Evolutionary conservation across 2,797 vertebrate genomes (phyloP), one percentile per base, ranked within the genome.

Genomic region (Syndactyla subalaris): DNA sequence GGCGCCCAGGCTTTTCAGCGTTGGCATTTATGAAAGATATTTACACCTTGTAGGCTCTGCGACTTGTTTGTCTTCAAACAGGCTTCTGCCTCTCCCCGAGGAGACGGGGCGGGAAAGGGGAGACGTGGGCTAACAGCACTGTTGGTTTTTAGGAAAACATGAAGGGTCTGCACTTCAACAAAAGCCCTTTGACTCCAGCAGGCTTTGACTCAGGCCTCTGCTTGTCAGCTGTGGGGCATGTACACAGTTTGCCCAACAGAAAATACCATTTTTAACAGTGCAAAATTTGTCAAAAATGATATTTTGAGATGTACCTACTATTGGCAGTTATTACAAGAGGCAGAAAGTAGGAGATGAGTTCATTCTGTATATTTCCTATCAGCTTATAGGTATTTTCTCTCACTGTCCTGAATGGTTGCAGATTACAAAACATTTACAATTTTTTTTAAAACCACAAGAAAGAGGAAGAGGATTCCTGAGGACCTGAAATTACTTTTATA

Each of bases 21-120:
- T 6, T 93, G 94, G 84, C 92, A 77, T 95, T 94, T 91, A 8
- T 93, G 89, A 68, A 90, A 94, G 71, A 73, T 74, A 87, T 94
- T 93, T 87, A 39, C 85, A 93, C 85, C 92, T 92, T 85, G 88
- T 30, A 83, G 54, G 41, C 73, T 89, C 88, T 54, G 65, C 1
- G 41, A 87, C 58, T 93, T 78, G 73, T 89, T 95, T 92, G 88
- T 75, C 89, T 95, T 91, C 80, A 89, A 51, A 94, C 68, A 90
- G 72, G 85, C 55, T 78, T 73, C 91, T 94, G 90, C 43, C 93
- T 83, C 91, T 92, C 73, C 55, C 65, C 1, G 0, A 75, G 59
- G 75, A 90, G 66, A 29, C 0, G 13, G 83, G 70, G 11, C 62
- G 78, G 67, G 85, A 74, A 92, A 93, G 72, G 48, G 73, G 59